phyloP scores from a whole-genome alignment of 2,797 vertebrate genomes.

The Onychomys arenicola region DNA sequence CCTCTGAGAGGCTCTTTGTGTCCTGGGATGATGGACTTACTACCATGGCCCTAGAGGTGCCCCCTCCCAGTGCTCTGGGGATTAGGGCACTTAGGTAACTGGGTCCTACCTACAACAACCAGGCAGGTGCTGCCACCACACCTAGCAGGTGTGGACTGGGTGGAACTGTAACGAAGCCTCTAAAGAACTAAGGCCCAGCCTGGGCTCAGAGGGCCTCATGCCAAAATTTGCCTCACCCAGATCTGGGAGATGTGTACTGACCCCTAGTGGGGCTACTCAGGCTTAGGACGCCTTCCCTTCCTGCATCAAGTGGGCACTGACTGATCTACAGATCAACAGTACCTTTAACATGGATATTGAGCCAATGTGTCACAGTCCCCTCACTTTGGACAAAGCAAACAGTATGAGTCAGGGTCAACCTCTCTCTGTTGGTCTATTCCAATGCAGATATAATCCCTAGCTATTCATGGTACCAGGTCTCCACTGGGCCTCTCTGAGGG shows the following conservation, averaged over 20 bases:
- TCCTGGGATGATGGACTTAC: neutral
- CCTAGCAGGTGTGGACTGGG: conserved; percentile 66
- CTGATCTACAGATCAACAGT: neutral
- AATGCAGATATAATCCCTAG: too few relatives aligned
- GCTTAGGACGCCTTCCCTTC: neutral
- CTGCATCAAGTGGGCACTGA: neutral
- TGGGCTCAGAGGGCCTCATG: neutral
- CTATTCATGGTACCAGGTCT: neutral
- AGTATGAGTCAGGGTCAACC: neutral
- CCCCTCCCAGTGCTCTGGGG: neutral
- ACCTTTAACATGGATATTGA: neutral
- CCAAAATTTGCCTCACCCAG: neutral
- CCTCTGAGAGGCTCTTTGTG: neutral
- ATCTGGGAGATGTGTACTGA: neutral
- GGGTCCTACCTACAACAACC: neutral
- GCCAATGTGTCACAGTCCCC: neutral
- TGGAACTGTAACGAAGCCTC: neutral
- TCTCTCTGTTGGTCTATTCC: neutral
- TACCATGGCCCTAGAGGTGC: neutral
- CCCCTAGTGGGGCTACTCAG: neutral
- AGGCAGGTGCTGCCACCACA: conserved; percentile 51
- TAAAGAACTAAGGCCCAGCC: neutral
- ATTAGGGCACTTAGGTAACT: neutral
- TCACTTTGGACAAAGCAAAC: neutral
- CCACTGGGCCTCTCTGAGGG: neutral